Evolutionary conservation across 2,113 vertebrate species (phyloP).

Genomic region (Anarrhichthys ocellatus): DNA sequence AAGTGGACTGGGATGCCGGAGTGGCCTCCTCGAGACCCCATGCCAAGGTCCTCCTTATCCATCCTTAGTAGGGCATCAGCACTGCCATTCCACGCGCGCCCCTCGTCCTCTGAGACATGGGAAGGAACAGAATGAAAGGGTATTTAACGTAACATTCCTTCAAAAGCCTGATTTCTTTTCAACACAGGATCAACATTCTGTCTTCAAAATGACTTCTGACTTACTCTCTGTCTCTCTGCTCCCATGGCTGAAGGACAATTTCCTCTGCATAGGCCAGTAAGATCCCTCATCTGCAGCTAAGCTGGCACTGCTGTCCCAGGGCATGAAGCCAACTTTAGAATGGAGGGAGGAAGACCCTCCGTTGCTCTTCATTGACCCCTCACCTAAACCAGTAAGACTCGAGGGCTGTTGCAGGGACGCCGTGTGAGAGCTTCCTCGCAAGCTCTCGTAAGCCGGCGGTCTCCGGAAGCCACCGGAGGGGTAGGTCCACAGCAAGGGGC

Average conservation of each 20-base stretch:
- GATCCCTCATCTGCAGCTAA: conserved; percentile 81
- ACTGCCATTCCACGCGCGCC: conserved; percentile 86
- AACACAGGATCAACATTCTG: not conserved
- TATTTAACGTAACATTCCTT: not conserved
- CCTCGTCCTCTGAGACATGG: conserved; percentile 82
- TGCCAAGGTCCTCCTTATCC: conserved; percentile 84
- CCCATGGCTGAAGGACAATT: conserved; percentile 87
- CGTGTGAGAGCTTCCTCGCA: conserved; percentile 79
- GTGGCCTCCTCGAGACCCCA: conserved; percentile 67
- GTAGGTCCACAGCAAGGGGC: conserved; percentile 90
- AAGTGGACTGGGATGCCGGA: conserved; percentile 89
- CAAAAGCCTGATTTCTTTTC: not conserved
- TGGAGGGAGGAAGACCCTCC: conserved; percentile 67
- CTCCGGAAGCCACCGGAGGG: conserved; percentile 87
- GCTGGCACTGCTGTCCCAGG: conserved; percentile 81
- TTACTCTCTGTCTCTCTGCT: conserved; percentile 89
- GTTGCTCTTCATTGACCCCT: conserved; percentile 65
- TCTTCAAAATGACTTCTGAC: conserved; percentile 61
- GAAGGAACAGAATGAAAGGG: conserved; percentile 7
- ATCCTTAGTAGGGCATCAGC: conserved; percentile 80
- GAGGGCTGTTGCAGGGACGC: conserved; percentile 78
- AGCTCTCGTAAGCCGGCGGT: conserved; percentile 91
- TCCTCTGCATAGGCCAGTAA: conserved; percentile 90
- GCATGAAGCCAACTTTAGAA: conserved; percentile 81
- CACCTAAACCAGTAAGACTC: conserved; percentile 68